Evolutionary conservation across 2,888 invertebrate species (phyloP), one percentile per base, ranked within the genome.

Genomic region (Apomyelois bistriatella): DNA sequence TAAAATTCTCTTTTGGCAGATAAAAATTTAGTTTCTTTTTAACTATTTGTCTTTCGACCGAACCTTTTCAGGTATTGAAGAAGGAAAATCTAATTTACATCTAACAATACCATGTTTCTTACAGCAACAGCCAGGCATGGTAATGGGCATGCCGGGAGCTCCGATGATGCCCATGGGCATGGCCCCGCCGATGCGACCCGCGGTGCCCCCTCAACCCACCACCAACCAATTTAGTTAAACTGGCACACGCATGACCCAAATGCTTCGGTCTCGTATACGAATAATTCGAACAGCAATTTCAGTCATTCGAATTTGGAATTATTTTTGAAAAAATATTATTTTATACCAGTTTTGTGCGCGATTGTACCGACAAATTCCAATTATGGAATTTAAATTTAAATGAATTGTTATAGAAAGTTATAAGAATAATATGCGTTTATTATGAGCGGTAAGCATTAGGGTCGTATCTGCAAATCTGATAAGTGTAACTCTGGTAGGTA

Each of bases 121-220:
- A 13, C 83, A 90, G 88, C 89, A 90, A 82, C 88, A 87, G 79
- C 85, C 85, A 74, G 74, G 75, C 72, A 82, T 90, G 89, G 87
- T 88, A 82, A 88, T 89, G 85, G 86, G 86, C 30, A 85, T 89
- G 85, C 72, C 68, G 12, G 79, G 84, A 32, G 69, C 80, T 8
- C 79, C 77, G 13, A 82, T 85, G 78, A 80, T 85, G 82, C 80
- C 82, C 1, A 79, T 84, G 82, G 76, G 74, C 28, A 75, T 79
- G 79, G 78, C 72, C 47, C 75, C 72, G 40, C 88, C 88, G 38
- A 82, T 87, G 82, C 73, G 88, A 40, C 89, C 90, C 36, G 76
- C 82, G 10, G 66, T 86, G 32, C 87, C 84, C 3, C 77, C 86
- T 0, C 88, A 87, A 51, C 79, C 85, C 8, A 70, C 77, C 54